A percentile compares a stretch with the other conserved stretches of the same genome.
phyloP scores from a whole-genome alignment of 2,888 invertebrate genomes.

The Drosophila tanythrix region DNA sequence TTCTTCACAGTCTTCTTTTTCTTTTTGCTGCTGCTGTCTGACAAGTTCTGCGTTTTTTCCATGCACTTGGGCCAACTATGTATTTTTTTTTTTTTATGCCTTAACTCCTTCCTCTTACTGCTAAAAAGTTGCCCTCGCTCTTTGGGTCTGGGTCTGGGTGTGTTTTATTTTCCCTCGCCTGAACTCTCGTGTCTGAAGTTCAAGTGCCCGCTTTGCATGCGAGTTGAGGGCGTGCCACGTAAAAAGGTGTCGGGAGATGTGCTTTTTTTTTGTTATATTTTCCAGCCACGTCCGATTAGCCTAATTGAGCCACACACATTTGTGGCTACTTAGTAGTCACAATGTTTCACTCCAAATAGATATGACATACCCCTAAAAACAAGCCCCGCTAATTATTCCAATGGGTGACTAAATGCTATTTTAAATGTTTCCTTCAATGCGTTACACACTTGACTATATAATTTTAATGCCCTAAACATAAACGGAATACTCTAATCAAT shows the following conservation, averaged over 20 bases:
- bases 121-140: slow-evolving; percentile 21
- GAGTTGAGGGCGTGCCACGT: slow-evolving; percentile 49
- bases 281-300: slow-evolving; percentile 40
- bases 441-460: not conserved
- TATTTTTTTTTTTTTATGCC: not conserved
- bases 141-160: slow-evolving; percentile 50
- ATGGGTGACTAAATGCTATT: not conserved
- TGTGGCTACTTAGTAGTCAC: not conserved
- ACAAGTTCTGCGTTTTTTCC: slow-evolving; percentile 72
- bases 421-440: not conserved
- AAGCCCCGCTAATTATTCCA: slow-evolving; percentile 1
- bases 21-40: slow-evolving; percentile 63
- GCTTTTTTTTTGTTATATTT: slow-evolving; percentile 5
- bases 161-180: slow-evolving; percentile 23
- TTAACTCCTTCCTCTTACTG: slow-evolving; percentile 1
- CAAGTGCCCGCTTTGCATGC: slow-evolving; percentile 59
- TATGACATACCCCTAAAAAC: not conserved
- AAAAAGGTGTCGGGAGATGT: slow-evolving; percentile 35
- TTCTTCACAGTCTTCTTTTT: slow-evolving; percentile 24
- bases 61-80: slow-evolving; percentile 51
- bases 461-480: not conserved
- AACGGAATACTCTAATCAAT: not conserved
- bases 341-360: slow-evolving; percentile 1
- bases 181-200: slow-evolving; percentile 58
- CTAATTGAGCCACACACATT: slow-evolving; percentile 39